phyloP scores from a whole-genome alignment of 2,113 vertebrate species.

The Echinops telfairi region DNA sequence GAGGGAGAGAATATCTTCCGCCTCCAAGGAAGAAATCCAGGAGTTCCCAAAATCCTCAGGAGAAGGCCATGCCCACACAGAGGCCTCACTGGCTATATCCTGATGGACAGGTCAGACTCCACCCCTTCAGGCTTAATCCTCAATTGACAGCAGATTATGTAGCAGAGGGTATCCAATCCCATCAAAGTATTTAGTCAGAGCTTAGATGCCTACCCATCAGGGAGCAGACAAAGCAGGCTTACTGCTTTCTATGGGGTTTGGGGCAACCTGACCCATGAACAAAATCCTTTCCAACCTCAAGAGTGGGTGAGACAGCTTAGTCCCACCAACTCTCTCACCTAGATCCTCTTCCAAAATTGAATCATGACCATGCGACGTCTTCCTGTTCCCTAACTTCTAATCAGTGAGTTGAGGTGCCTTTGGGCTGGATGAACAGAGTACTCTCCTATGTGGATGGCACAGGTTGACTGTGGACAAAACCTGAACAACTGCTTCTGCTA shows the following conservation, averaged over 20 bases:
- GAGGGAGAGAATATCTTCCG: too few relatives aligned
- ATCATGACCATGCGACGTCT: neutral
- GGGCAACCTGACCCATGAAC: neutral
- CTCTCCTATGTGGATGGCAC: too few relatives aligned
- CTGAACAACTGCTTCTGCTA: too few relatives aligned
- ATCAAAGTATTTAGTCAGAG: neutral
- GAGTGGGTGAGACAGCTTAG: neutral
- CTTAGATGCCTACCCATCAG: neutral
- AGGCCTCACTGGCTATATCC: too few relatives aligned
- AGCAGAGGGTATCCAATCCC: neutral
- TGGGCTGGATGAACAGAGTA: too few relatives aligned
- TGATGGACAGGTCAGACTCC: too few relatives aligned
- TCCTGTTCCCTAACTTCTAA: neutral
- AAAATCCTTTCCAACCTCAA: neutral
- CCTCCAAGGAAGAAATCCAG: too few relatives aligned
- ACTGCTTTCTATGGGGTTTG: neutral
- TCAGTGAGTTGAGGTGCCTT: neutral
- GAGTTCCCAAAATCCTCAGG: too few relatives aligned
- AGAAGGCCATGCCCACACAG: too few relatives aligned
- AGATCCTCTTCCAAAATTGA: neutral
- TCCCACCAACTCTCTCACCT: neutral
- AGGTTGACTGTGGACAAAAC: too few relatives aligned
- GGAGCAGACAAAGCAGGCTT: neutral
- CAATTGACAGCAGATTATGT: too few relatives aligned
- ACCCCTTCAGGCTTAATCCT: too few relatives aligned